phyloP scores from a whole-genome alignment of 92 coral and sea anemone species.

The Chrysogorgia sp. region DNA sequence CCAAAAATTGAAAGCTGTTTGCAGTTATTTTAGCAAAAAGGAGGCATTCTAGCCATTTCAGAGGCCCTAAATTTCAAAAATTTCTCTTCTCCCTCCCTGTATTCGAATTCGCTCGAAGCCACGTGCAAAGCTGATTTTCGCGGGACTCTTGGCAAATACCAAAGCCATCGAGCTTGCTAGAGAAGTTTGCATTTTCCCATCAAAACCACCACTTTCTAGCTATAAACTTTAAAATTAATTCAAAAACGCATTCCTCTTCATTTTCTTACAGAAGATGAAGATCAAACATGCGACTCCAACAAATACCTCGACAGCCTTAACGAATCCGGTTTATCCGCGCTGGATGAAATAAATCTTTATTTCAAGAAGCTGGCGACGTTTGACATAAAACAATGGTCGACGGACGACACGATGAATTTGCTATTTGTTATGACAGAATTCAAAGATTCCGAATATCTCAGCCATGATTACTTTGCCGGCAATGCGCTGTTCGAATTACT shows the following conservation, averaged over 20 bases:
- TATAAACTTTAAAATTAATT: too few relatives aligned
- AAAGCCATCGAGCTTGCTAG: too few relatives aligned
- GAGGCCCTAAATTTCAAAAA: too few relatives aligned
- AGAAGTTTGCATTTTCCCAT: too few relatives aligned
- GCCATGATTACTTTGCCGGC: constrained; percentile 20
- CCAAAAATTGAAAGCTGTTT: too few relatives aligned
- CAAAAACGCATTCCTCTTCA: background rate
- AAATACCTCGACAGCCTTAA: background rate
- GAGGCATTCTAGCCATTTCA: too few relatives aligned
- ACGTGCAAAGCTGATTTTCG: too few relatives aligned
- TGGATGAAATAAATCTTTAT: constrained; percentile 26
- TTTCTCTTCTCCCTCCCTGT: too few relatives aligned
- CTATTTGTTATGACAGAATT: constrained; percentile 26
- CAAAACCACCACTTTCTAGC: too few relatives aligned
- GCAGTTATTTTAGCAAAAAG: too few relatives aligned
- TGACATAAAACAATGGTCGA: constrained; percentile 31
- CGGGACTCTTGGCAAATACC: too few relatives aligned
- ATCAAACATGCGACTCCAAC: constrained; percentile 5
- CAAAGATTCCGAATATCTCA: constrained; percentile 19
- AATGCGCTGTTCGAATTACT: constrained; percentile 13
- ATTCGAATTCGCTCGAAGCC: too few relatives aligned
- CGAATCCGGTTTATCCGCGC: constrained; percentile 18
- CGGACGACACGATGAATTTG: constrained; percentile 15
- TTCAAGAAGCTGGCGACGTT: constrained; percentile 24
- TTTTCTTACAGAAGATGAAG: constrained; percentile 11